Evolutionary conservation across 2,113 vertebrate species (phyloP).

Genomic region (Lamprologus callipterus): DNA sequence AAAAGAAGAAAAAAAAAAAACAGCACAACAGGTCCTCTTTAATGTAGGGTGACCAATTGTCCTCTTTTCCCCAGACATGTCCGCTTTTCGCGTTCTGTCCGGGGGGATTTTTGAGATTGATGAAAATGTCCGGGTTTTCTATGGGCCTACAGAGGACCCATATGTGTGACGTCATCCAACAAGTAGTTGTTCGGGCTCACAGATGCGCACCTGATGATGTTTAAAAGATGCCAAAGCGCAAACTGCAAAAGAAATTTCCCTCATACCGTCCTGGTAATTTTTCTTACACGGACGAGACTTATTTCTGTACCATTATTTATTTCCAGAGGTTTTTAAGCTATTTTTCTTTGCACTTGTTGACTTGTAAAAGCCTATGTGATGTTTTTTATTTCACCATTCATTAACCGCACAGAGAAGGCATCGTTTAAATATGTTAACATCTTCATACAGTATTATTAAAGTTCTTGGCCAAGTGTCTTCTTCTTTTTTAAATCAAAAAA

Average conservation of each 20-base stretch:
- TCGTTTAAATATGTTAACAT: not conserved
- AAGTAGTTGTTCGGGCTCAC: not conserved
- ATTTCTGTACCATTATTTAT: not conserved
- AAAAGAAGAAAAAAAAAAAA: fast-evolving
- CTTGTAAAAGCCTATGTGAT: not conserved
- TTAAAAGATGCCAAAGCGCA: not conserved
- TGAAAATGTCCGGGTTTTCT: not conserved
- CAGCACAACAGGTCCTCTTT: not conserved
- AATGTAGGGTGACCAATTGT: not conserved
- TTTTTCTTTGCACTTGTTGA: not conserved
- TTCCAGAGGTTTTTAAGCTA: not conserved
- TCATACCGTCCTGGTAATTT: not conserved
- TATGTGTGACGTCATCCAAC: not conserved
- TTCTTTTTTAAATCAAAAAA: not conserved
- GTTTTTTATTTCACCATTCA: not conserved
- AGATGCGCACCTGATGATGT: not conserved
- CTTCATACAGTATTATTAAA: not conserved
- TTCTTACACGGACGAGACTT: not conserved
- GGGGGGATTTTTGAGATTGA: not conserved
- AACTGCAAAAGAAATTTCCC: not conserved
- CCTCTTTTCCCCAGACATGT: not conserved
- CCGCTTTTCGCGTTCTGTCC: not conserved
- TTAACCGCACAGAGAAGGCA: not conserved
- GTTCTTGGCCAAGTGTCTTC: not conserved
- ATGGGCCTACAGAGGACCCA: not conserved